Evolutionary conservation across 2,888 invertebrate species (phyloP), one percentile per base, ranked within the genome.

Genomic region (Philonicus albiceps): DNA sequence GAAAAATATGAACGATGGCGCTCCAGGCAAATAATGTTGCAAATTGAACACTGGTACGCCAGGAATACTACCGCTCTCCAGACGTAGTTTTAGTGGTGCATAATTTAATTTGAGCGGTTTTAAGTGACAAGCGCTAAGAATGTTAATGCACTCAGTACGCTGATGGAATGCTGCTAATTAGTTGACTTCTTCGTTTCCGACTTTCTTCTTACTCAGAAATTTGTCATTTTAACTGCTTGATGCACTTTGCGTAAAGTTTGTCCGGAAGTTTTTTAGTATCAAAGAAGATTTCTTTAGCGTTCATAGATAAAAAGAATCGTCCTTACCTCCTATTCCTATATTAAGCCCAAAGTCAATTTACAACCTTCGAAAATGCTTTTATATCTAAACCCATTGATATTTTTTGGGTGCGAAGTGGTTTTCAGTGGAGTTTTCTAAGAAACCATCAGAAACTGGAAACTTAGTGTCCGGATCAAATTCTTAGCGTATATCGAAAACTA

Each of bases 1-100:
- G 53, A 87, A 87, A 87, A 83, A 83, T 83, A 83, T 83, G 81
- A 83, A 64, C 64, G 22, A 64, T 78, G 64, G 64, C n/a, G 81
- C 81, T 83, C 27, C 55, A 55, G 81, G 81, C 81, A 83, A 64
- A 37, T 64, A 83, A 83, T 83, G 81, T 37, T 83, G 64, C 81
- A 83, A 83, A 83, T 83, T 64, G 81, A 83, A 37, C n/a, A n/a
- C 55, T 64, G 34, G 37, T 31, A 30, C 27, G 31, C 19, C 27
- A 37, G 7, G 55, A 34, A 37, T 37, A 43, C 34, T n/a, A 22
- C 19, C 55, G 19, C 34, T 8, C 37, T 5, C 27, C 81, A 83
- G 78, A 43, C 78, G 78, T 78, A 78, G 49, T 78, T 78, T 78
- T 78, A 78, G 78, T 78, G 78, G 49, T 27, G 78, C n/a, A 49